These are phyloP conservation scores for Tineola bisselliella DNA, from an alignment of 2,888 invertebrate genomes.

Conservation along the genomic window DNA sequence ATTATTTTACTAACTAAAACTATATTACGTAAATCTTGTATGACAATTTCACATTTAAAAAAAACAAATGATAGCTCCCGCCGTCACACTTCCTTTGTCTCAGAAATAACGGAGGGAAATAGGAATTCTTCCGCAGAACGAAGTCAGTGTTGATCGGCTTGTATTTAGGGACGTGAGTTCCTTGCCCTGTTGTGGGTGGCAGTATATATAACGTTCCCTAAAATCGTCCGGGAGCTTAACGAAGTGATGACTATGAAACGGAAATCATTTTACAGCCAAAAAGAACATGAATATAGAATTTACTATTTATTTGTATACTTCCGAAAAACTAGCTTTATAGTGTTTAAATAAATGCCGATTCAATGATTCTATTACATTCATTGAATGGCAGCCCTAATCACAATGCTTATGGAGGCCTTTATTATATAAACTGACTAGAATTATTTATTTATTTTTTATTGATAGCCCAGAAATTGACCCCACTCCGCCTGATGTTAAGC, in stretches of 20 bases:
- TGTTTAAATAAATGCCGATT: no score
- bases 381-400: no score
- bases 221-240: neutral
- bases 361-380: no score
- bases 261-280: neutral
- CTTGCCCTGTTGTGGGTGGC: constrained; percentile 3
- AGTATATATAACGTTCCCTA: neutral
- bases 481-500: neutral
- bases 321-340: neutral
- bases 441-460: no score
- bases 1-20: no score
- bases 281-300: neutral
- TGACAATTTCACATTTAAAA: no score
- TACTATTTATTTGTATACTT: neutral
- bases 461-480: no score
- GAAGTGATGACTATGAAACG: neutral
- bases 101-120: neutral
- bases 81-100: neutral
- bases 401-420: no score
- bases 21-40: no score
- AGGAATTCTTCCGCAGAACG: neutral
- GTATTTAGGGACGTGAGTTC: constrained; percentile 3
- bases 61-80: no score
- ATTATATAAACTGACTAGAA: no score
- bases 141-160: neutral